phyloP scores from a whole-genome alignment of 2,797 vertebrate species.

The Lepus townsendii region DNA sequence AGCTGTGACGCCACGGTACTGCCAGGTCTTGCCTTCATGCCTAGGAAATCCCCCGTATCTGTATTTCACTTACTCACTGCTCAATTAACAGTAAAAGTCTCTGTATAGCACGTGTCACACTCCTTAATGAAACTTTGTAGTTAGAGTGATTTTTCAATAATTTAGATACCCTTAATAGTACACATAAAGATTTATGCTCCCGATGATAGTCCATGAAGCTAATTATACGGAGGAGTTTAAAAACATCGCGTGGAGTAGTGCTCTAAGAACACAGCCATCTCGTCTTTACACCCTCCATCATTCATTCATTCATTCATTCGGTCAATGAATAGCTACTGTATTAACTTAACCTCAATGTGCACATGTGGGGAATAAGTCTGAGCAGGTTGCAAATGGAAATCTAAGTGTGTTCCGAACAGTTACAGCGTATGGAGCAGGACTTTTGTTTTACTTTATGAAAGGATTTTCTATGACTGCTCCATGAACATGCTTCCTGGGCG shows the following conservation, averaged over 20 bases:
- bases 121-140: constrained; percentile 62
- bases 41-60: not conserved
- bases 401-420: not conserved
- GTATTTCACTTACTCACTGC: not conserved
- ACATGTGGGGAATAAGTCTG: not conserved
- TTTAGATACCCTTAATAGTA: constrained; percentile 55
- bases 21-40: not conserved
- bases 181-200: constrained; percentile 41
- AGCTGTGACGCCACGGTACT: rapidly evolving
- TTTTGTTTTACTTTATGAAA: not conserved
- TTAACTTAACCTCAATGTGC: not conserved
- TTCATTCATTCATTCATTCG: not conserved
- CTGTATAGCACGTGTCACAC: constrained; percentile 5
- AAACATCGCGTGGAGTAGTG: not conserved
- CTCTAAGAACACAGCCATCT: not conserved
- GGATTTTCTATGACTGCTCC: not conserved
- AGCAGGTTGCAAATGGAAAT: constrained; percentile 12
- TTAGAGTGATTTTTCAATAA: constrained; percentile 62
- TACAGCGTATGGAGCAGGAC: not conserved
- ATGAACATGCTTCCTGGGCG: not conserved
- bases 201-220: constrained; percentile 13
- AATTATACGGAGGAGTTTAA: constrained; percentile 21
- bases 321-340: not conserved
- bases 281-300: not conserved
- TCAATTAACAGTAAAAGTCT: constrained; percentile 15